These are phyloP conservation scores for Ramphastos sulfuratus DNA, from an alignment of 2,113 vertebrate species.

Conservation along the genomic window DNA sequence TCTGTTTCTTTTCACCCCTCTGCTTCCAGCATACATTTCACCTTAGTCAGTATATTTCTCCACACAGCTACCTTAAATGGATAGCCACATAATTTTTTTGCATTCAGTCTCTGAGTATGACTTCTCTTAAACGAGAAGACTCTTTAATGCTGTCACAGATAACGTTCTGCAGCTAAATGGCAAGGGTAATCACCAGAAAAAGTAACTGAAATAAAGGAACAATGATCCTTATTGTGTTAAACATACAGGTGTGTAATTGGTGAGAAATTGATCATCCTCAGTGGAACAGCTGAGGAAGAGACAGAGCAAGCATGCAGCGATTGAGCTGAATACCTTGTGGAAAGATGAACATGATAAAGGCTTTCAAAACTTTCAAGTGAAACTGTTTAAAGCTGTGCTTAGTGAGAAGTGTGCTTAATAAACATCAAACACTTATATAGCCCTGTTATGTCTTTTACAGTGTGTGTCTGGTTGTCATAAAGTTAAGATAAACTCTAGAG, in stretches of 20 bases:
- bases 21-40: neutral
- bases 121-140: neutral
- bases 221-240: neutral
- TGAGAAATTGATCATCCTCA: neutral
- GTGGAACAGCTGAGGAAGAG: neutral
- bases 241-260: neutral
- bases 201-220: neutral
- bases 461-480: neutral
- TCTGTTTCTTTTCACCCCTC: neutral
- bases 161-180: neutral
- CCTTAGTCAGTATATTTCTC: neutral
- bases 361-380: neutral
- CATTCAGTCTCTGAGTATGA: neutral
- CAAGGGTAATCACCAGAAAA: neutral
- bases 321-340: neutral
- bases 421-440: neutral
- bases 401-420: neutral
- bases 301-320: neutral
- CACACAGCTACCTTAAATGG: neutral
- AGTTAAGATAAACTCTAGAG: neutral
- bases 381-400: neutral
- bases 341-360: neutral
- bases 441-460: neutral
- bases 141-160: neutral
- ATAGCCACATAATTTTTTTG: neutral